These are phyloP conservation scores for Entosphenus tridentatus DNA, from an alignment of 2,113 vertebrate species.

Conservation along the genomic window DNA sequence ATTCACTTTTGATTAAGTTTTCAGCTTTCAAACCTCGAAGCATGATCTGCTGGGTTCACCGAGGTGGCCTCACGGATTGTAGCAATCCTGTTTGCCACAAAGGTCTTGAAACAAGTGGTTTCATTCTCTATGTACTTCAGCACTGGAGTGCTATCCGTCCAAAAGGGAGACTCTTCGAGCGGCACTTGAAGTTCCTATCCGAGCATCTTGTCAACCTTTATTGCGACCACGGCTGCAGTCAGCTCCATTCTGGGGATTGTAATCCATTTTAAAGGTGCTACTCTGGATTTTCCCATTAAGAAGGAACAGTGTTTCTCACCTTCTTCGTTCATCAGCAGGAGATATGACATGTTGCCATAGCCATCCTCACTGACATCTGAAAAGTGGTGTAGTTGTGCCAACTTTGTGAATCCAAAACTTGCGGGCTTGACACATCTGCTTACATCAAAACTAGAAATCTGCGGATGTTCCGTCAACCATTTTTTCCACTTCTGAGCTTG, in stretches of 20 bases:
- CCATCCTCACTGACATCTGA: slow-evolving; percentile 11
- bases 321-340: slow-evolving; percentile 9
- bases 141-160: too few relatives aligned
- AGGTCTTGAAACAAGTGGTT: slow-evolving; percentile 6
- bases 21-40: slow-evolving; percentile 10
- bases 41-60: slow-evolving; percentile 13
- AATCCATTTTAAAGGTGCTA: slow-evolving; percentile 10
- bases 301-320: slow-evolving; percentile 10
- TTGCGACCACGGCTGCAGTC: slow-evolving; percentile 8
- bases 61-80: slow-evolving; percentile 10
- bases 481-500: neutral
- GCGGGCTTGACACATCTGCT: slow-evolving; percentile 11
- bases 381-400: slow-evolving; percentile 10
- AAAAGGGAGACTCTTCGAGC: too few relatives aligned
- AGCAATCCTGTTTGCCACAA: slow-evolving; percentile 5
- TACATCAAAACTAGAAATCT: slow-evolving; percentile 2
- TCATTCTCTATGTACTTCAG: slow-evolving; percentile 1
- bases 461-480: slow-evolving; percentile 8
- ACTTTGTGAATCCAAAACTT: neutral
- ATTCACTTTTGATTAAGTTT: slow-evolving; percentile 7
- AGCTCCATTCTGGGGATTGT: slow-evolving; percentile 11
- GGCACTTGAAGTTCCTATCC: too few relatives aligned
- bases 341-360: slow-evolving; percentile 10
- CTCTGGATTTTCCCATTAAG: slow-evolving; percentile 13
- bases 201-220: neutral